Conservation (phyloP, 2,797 vertebrate species). For the Psittacula echo region DNA sequence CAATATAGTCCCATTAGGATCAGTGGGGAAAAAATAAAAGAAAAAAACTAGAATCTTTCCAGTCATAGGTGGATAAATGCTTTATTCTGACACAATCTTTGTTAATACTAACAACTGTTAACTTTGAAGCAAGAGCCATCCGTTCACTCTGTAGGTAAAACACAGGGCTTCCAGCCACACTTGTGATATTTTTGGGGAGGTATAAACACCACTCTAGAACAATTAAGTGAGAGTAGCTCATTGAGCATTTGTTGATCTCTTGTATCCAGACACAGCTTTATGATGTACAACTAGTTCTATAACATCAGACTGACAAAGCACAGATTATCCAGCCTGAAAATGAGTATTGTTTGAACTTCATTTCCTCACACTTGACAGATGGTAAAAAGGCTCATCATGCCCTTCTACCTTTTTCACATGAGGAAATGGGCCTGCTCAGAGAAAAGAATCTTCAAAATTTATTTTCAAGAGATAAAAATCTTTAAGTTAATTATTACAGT, state of each 20-base stretch:
- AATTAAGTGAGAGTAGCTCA: not conserved
- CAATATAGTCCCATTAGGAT: not conserved
- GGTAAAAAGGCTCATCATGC: not conserved
- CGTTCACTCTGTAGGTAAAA: not conserved
- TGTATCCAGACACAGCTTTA: not conserved
- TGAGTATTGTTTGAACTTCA: not conserved
- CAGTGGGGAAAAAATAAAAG: not conserved
- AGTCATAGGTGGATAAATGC: not conserved
- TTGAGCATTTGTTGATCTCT: not conserved
- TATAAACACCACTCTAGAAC: not conserved
- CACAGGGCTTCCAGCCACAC: not conserved
- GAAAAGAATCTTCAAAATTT: not conserved
- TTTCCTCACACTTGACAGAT: not conserved
- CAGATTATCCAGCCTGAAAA: not conserved
- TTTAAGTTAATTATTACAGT: not conserved
- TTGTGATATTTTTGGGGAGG: fast-evolving
- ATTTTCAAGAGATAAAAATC: not conserved
- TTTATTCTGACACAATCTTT: not conserved
- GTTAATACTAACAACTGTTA: not conserved
- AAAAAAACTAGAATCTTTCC: not conserved
- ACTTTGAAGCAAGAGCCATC: not conserved
- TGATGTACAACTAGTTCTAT: not conserved
- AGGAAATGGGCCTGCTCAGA: not conserved
- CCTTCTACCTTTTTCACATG: not conserved
- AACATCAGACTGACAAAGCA: not conserved